phyloP scores from a whole-genome alignment of 2,888 invertebrate species.

The Campoletis raptor region DNA sequence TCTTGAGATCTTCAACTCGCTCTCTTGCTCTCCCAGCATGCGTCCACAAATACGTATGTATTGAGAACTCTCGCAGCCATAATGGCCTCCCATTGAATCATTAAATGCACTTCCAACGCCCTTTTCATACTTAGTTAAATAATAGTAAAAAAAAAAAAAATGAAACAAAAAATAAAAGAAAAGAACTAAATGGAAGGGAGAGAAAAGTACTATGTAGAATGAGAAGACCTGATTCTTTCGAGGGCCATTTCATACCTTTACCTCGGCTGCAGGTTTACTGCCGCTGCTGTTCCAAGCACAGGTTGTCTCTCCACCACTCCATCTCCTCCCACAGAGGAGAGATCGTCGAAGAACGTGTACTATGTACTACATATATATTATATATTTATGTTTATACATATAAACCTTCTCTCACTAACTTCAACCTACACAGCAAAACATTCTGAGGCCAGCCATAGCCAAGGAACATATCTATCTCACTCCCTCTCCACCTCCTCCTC shows the following conservation, averaged over 20 bases:
- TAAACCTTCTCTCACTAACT: constrained; percentile 39
- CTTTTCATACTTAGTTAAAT: neutral
- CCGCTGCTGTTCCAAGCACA: constrained; percentile 58
- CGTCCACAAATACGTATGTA: constrained; percentile 1
- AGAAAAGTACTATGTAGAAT: constrained; percentile 14
- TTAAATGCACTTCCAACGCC: neutral
- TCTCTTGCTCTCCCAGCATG: constrained; percentile 35
- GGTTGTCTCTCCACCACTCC: constrained; percentile 50
- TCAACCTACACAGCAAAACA: constrained; percentile 59
- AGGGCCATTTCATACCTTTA: constrained; percentile 66
- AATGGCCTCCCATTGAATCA: neutral
- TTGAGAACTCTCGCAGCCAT: neutral
- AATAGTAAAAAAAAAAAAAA: neutral
- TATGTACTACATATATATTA: constrained; percentile 14
- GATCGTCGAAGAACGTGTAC: constrained; percentile 33
- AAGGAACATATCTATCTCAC: constrained; percentile 44
- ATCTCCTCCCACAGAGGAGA: constrained; percentile 40
- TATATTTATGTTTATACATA: constrained; percentile 2
- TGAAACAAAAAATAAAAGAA: neutral
- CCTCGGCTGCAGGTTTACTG: constrained; percentile 58
- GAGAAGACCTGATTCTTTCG: constrained; percentile 59
- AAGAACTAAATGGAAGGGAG: neutral
- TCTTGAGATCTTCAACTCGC: neutral
- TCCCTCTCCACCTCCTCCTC: constrained; percentile 44
- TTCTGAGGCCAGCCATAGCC: constrained; percentile 36